These are phyloP conservation scores for Neolamprologus falcicula DNA, from an alignment of 2,113 vertebrate genomes.

Conservation along the genomic window DNA sequence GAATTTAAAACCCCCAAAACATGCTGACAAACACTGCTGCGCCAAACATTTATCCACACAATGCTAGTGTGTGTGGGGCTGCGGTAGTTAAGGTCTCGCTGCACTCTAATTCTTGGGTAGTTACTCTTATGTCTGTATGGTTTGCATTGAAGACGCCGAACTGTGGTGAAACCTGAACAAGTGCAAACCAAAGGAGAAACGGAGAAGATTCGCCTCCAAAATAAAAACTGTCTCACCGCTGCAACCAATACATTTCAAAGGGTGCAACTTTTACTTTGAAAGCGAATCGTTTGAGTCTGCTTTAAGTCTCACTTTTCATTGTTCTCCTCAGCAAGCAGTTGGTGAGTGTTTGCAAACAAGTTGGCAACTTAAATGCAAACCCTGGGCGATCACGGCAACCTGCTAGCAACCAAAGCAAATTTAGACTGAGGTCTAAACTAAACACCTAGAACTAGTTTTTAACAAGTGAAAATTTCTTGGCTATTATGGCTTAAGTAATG, in stretches of 20 bases:
- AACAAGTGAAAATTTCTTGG: neutral
- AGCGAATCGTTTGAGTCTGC: neutral
- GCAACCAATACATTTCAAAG: neutral
- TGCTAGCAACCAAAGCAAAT: neutral
- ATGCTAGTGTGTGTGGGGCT: accelerated
- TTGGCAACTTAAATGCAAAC: neutral
- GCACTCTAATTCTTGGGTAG: neutral
- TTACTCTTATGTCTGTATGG: neutral
- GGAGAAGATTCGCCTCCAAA: neutral
- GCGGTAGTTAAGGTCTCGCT: accelerated
- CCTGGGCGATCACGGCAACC: neutral
- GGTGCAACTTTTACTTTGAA: neutral
- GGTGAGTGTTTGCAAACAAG: neutral
- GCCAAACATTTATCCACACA: neutral
- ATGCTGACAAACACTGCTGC: neutral
- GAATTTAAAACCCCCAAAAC: neutral
- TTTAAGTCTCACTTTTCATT: neutral
- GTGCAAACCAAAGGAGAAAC: neutral
- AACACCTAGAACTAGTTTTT: neutral
- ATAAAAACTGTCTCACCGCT: neutral
- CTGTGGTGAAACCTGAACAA: neutral
- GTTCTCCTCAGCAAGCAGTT: neutral
- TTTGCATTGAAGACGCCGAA: neutral
- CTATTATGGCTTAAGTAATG: neutral
- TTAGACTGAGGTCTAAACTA: neutral